Evolutionary conservation across 2,888 invertebrate genomes (phyloP).

Genomic region (Leistus spinibarbis): DNA sequence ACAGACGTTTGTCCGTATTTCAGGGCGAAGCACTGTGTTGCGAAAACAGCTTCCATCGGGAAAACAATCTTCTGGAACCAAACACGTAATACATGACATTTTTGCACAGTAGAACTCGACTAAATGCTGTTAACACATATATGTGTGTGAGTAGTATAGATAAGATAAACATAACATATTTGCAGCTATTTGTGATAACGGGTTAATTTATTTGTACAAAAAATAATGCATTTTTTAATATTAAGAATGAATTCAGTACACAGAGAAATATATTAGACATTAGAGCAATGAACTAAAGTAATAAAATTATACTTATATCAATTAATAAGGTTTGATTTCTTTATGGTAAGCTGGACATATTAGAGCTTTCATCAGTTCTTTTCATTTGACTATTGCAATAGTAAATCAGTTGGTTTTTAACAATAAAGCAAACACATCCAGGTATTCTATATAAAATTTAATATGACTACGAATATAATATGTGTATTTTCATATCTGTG

Average conservation of each 20-base stretch:
- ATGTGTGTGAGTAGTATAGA: not conserved
- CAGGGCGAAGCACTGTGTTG: slow-evolving; percentile 22
- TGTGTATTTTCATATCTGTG: not conserved
- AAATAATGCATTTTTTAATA: not conserved
- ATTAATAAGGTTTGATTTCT: too few relatives aligned
- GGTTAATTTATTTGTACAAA: not conserved
- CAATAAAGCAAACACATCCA: not conserved
- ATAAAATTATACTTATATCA: too few relatives aligned
- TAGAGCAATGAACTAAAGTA: too few relatives aligned
- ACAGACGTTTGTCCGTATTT: slow-evolving; percentile 26
- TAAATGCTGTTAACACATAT: not conserved
- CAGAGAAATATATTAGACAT: too few relatives aligned
- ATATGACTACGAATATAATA: not conserved
- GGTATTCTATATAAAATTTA: not conserved
- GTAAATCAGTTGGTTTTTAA: not conserved
- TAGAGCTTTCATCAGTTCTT: too few relatives aligned
- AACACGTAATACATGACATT: not conserved
- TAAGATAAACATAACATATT: not conserved
- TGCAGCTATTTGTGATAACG: not conserved
- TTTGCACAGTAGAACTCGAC: not conserved
- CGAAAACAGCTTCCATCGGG: slow-evolving; percentile 37
- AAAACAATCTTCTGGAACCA: slow-evolving; percentile 22
- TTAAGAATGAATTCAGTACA: too few relatives aligned
- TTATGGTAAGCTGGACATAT: too few relatives aligned
- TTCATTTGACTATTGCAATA: not conserved